These are phyloP conservation scores for Andrena bicolor DNA, from an alignment of 2,888 invertebrate genomes.

Conservation along the genomic window DNA sequence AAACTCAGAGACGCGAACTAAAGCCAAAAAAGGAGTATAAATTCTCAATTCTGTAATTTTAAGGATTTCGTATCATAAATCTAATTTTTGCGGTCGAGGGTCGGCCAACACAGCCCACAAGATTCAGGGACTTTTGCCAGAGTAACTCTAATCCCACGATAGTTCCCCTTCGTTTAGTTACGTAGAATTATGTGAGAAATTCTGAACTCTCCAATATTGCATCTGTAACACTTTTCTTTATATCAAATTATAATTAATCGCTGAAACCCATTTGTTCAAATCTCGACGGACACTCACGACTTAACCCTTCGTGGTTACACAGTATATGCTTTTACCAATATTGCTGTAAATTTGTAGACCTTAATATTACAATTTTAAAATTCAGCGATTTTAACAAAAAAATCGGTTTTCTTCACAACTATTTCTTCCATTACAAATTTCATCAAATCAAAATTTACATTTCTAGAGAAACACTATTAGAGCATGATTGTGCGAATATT, in stretches of 20 bases:
- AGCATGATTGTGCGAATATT: no score
- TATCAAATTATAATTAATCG: conserved; percentile 20
- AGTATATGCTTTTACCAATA: no score
- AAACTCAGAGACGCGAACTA: conserved; percentile 42
- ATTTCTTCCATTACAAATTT: no score
- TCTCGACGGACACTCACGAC: no score
- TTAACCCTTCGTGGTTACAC: no score
- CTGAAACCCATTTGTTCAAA: conserved; percentile 3
- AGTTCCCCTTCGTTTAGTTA: conserved; percentile 72
- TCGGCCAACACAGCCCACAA: conserved; percentile 77
- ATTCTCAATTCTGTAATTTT: conserved; percentile 83
- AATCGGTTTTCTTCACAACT: no score
- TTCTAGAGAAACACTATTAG: no score
- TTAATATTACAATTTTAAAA: no score
- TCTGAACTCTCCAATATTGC: conserved; percentile 66
- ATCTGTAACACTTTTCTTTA: conserved; percentile 58
- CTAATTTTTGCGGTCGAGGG: conserved; percentile 81
- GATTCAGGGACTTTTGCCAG: conserved; percentile 83
- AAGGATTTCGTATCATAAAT: conserved; percentile 82
- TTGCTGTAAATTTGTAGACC: no score
- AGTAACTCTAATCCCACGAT: conserved; percentile 81
- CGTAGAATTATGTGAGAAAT: conserved; percentile 64
- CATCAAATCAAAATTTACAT: no score
- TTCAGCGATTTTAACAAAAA: no score
- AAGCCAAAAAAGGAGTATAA: conserved; percentile 74